Conservation (phyloP, 2,888 invertebrate genomes). For the Mamestra brassicae region DNA sequence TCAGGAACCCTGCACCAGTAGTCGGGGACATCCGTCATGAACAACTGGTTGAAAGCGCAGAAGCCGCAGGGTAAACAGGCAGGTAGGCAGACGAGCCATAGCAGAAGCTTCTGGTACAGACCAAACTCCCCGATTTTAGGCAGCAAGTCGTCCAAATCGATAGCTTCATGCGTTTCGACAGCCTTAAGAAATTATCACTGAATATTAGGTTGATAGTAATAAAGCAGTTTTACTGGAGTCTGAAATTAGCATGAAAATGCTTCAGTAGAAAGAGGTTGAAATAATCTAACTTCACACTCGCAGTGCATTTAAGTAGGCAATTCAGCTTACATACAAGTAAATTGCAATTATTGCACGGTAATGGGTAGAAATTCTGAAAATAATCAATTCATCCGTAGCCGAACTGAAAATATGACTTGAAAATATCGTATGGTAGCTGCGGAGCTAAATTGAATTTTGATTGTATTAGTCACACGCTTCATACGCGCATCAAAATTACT, state of each 20-base stretch:
- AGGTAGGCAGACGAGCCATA: conserved; percentile 96
- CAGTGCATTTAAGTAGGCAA: neutral
- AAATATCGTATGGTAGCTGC: neutral
- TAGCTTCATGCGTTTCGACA: conserved; percentile 76
- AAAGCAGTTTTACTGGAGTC: conserved; percentile 9
- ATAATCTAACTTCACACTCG: neutral
- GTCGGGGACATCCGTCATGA: conserved; percentile 96
- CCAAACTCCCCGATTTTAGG: conserved; percentile 97
- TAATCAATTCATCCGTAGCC: conserved; percentile 4
- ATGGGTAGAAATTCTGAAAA: neutral
- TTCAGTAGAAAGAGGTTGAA: neutral
- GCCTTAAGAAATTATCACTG: conserved; percentile 39
- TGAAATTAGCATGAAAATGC: conserved; percentile 18
- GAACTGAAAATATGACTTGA: neutral
- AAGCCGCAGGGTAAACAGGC: conserved; percentile 98
- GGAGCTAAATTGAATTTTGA: conserved; percentile 5
- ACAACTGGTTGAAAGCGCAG: conserved; percentile 97
- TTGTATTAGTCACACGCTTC: conserved; percentile 15
- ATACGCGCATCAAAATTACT: neutral
- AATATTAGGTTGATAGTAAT: conserved; percentile 26
- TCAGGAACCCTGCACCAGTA: conserved; percentile 96
- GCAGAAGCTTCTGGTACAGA: conserved; percentile 95
- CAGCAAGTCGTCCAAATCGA: conserved; percentile 96
- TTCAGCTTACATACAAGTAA: neutral
- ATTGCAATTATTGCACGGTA: neutral